Evolutionary conservation across 2,888 invertebrate species (phyloP).

Genomic region (Drosophila dives): DNA sequence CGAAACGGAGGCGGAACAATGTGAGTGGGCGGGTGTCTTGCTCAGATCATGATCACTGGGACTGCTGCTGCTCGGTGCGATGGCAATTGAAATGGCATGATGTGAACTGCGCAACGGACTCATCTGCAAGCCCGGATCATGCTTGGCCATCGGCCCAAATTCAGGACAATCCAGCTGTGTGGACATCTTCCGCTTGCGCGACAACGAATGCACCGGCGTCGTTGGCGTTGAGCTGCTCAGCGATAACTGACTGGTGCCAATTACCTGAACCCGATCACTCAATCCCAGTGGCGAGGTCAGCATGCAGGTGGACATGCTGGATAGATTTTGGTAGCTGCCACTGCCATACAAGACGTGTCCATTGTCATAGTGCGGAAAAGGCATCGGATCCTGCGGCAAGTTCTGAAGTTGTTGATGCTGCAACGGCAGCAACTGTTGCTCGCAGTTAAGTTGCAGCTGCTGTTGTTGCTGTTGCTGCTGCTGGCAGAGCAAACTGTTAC

Average conservation of each 20-base stretch:
- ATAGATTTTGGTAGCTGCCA: slow-evolving; percentile 67
- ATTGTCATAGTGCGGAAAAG: slow-evolving; percentile 61
- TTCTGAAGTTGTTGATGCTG: slow-evolving; percentile 54
- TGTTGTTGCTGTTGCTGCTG: slow-evolving; percentile 43
- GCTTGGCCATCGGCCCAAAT: slow-evolving; percentile 72
- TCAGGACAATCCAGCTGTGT: slow-evolving; percentile 81
- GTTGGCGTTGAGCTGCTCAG: slow-evolving; percentile 77
- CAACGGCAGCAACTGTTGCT: slow-evolving; percentile 53
- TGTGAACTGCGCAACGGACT: slow-evolving; percentile 74
- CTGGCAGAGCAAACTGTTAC: slow-evolving; percentile 65
- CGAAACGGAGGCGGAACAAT: slow-evolving; percentile 81
- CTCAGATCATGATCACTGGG: slow-evolving; percentile 51
- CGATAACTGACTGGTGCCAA: slow-evolving; percentile 79
- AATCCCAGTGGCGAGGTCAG: slow-evolving; percentile 73
- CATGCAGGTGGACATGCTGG: slow-evolving; percentile 73
- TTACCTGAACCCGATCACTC: slow-evolving; percentile 79
- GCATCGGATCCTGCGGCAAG: slow-evolving; percentile 57
- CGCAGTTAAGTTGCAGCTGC: slow-evolving; percentile 34
- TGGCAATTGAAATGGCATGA: slow-evolving; percentile 57
- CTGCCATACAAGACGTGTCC: slow-evolving; percentile 58
- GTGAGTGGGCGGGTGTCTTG: slow-evolving; percentile 80
- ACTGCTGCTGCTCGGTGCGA: slow-evolving; percentile 31
- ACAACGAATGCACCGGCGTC: slow-evolving; percentile 74
- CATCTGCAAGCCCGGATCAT: slow-evolving; percentile 80
- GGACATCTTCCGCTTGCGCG: slow-evolving; percentile 83